Evolutionary conservation across 2,888 invertebrate species (phyloP).

Genomic region (Acleris emargana): DNA sequence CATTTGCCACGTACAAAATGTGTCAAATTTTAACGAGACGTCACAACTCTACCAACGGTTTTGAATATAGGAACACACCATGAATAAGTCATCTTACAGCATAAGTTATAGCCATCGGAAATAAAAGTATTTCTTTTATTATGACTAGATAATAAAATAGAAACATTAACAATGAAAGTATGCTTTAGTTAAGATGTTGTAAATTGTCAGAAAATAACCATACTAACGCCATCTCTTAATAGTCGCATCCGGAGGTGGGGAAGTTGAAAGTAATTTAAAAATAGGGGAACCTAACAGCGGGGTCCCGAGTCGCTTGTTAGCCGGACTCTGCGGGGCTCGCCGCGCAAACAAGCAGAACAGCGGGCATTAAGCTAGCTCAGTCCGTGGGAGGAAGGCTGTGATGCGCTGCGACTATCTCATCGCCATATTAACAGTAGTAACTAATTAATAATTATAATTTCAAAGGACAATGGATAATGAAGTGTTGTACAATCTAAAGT

Average conservation of each 20-base stretch:
- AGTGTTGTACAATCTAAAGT: too few relatives aligned
- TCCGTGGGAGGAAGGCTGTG: neutral
- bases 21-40: too few relatives aligned
- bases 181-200: neutral
- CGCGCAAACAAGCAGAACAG: slow-evolving; percentile 18
- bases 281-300: slow-evolving; percentile 32
- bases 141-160: too few relatives aligned
- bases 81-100: slow-evolving; percentile 14
- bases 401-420: too few relatives aligned
- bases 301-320: slow-evolving; percentile 32
- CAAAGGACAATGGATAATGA: too few relatives aligned
- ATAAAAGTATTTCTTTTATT: too few relatives aligned
- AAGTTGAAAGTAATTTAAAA: slow-evolving; percentile 30
- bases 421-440: too few relatives aligned
- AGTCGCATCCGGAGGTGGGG: slow-evolving; percentile 24
- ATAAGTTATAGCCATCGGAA: slow-evolving; percentile 1
- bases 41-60: too few relatives aligned
- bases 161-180: too few relatives aligned
- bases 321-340: slow-evolving; percentile 20
- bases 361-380: slow-evolving; percentile 3
- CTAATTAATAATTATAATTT: too few relatives aligned
- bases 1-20: too few relatives aligned
- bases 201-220: slow-evolving; percentile 5
- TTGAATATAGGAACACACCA: too few relatives aligned
- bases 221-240: slow-evolving; percentile 17